A percentile compares a stretch with the other conserved stretches of the same genome.
phyloP scores from a whole-genome alignment of 2,797 vertebrate species.

The Aldrovandia affinis region DNA sequence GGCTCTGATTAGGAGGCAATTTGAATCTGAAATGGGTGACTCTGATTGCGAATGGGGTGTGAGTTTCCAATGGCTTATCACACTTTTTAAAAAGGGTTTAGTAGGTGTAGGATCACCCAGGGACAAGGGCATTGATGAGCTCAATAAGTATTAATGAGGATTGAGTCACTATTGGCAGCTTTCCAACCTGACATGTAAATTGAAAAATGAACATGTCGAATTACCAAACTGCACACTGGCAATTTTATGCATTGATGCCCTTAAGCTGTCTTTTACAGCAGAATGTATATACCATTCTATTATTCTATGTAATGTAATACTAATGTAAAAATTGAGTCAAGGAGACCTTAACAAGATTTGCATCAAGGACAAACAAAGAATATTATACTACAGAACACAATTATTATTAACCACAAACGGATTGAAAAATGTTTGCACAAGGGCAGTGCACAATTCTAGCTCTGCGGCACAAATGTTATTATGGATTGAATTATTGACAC shows the following conservation, averaged over 20 bases:
- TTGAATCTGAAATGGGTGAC: slow-evolving; percentile 27
- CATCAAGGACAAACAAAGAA: no score
- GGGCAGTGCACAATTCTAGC: no score
- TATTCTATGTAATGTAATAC: background rate
- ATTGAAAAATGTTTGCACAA: no score
- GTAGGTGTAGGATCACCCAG: slow-evolving; percentile 13
- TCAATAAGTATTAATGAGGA: slow-evolving; percentile 36
- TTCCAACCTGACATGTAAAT: background rate
- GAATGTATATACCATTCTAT: background rate
- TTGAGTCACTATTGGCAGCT: slow-evolving; percentile 25
- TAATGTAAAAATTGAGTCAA: background rate
- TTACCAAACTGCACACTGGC: background rate
- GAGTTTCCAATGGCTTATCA: slow-evolving; percentile 48
- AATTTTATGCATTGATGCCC: background rate
- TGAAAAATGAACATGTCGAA: background rate
- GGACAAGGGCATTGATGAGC: slow-evolving; percentile 6
- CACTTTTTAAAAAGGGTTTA: slow-evolving; percentile 38
- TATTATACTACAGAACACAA: no score
- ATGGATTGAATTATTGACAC: no score
- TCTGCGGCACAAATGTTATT: no score
- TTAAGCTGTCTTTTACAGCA: background rate
- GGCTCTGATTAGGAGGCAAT: slow-evolving; percentile 43
- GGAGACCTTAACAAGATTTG: background rate
- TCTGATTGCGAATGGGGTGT: slow-evolving; percentile 46
- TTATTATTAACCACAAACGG: no score